Percentiles rank a stretch among this genome's conserved stretches.
Conservation (phyloP, 2,797 vertebrate species). For the Sebastolobus altivelis region DNA sequence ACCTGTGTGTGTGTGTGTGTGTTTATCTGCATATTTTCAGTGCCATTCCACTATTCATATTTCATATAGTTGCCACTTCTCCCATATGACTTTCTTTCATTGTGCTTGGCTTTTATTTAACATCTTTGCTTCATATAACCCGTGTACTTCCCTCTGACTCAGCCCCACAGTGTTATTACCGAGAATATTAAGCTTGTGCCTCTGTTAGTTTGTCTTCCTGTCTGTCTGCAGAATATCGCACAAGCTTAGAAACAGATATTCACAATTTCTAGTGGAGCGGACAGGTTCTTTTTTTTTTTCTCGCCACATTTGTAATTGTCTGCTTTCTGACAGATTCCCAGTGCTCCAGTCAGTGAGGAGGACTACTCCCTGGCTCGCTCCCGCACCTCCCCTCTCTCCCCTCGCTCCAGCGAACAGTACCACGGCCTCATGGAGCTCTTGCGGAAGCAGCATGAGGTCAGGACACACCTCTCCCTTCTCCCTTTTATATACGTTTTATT, state of each 20-base stretch:
- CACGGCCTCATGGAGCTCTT: conserved; percentile 88
- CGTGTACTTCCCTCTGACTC: conserved; percentile 22
- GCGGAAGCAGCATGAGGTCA: conserved; percentile 88
- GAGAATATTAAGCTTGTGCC: conserved; percentile 54
- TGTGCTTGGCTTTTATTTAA: conserved; percentile 37
- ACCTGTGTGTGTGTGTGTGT: neutral
- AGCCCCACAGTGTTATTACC: conserved; percentile 27
- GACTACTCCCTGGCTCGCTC: conserved; percentile 87
- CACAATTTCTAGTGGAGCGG: neutral
- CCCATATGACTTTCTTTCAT: conserved; percentile 45
- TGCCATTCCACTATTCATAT: conserved; percentile 23
- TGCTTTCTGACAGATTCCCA: conserved; percentile 85
- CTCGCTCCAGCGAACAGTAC: conserved; percentile 87
- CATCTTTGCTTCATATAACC: conserved; percentile 29
- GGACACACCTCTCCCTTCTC: neutral
- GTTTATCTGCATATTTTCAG: conserved; percentile 22
- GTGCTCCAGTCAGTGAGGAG: conserved; percentile 87
- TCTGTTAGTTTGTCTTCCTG: conserved; percentile 54
- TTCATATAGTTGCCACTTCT: conserved; percentile 20
- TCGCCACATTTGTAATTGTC: neutral
- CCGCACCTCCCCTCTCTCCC: conserved; percentile 82
- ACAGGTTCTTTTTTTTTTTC: neutral
- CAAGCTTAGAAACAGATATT: conserved; percentile 29
- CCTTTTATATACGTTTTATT: neutral
- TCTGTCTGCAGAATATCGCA: conserved; percentile 27